phyloP scores from a whole-genome alignment of 2,113 vertebrate species.

The Anseranas semipalmata region DNA sequence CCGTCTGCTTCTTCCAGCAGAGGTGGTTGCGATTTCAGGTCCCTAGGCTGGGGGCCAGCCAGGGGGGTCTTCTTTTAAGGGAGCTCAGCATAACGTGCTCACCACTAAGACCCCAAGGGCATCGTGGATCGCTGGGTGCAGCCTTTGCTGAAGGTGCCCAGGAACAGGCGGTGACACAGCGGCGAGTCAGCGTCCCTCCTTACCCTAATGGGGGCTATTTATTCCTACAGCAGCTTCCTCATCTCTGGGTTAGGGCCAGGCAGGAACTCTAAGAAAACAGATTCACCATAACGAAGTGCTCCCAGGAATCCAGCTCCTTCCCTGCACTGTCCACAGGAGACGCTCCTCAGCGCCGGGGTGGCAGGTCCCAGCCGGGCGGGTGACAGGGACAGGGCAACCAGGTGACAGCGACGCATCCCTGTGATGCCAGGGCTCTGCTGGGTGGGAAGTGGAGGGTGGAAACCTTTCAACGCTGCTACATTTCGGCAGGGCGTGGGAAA shows the following conservation, averaged over 20 bases:
- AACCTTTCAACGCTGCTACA: not conserved
- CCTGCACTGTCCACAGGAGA: not conserved
- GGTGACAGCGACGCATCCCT: not conserved
- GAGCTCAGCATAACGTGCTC: not conserved
- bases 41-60: not conserved
- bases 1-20: not conserved
- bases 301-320: not conserved
- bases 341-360: not conserved
- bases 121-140: not conserved
- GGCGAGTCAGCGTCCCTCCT: not conserved
- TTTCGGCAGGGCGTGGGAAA: not conserved
- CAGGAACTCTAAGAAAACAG: not conserved
- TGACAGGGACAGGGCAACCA: rapidly evolving
- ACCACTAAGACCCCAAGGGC: not conserved
- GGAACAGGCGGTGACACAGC: not conserved
- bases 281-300: not conserved
- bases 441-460: not conserved
- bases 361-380: not conserved
- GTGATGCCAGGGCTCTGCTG: not conserved
- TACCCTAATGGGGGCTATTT: not conserved
- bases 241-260: not conserved
- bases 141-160: not conserved
- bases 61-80: not conserved
- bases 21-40: not conserved
- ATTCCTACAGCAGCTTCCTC: not conserved